A percentile compares a stretch with the other conserved stretches of the same genome.
These are phyloP conservation scores for Ichneumon xanthorius DNA, from an alignment of 2,888 invertebrate genomes.

Conservation along the genomic window DNA sequence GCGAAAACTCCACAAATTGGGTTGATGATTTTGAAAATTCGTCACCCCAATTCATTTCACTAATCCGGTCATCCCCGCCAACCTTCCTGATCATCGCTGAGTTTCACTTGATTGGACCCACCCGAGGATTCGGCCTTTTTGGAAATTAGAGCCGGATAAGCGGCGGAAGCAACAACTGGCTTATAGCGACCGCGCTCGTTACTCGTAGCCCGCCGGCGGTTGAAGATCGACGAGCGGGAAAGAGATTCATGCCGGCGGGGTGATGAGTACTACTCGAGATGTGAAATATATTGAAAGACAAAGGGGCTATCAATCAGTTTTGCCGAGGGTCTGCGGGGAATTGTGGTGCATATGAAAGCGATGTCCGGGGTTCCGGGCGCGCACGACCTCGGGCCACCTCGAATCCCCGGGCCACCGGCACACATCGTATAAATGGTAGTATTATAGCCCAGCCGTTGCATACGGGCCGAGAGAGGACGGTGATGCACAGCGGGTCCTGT, in stretches of 20 bases:
- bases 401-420: conserved; percentile 68
- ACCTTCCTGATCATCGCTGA: neutral
- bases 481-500: conserved; percentile 50
- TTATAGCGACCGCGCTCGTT: neutral
- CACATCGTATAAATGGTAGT: conserved; percentile 78
- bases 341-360: conserved; percentile 72
- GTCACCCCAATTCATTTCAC: neutral
- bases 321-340: conserved; percentile 64
- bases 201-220: neutral
- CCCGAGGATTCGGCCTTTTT: neutral
- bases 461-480: conserved; percentile 55
- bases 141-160: neutral
- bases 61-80: neutral
- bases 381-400: conserved; percentile 66
- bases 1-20: too few relatives aligned
- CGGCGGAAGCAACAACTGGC: neutral
- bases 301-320: conserved; percentile 72
- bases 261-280: conserved; percentile 62
- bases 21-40: neutral
- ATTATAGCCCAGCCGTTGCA: conserved; percentile 75
- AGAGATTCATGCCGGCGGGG: neutral
- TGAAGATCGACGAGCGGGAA: neutral
- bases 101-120: neutral
- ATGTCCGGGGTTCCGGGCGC: conserved; percentile 61
- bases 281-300: conserved; percentile 69